phyloP scores from a whole-genome alignment of 1,140 invertebrate genomes.

The Sinella curviseta region DNA sequence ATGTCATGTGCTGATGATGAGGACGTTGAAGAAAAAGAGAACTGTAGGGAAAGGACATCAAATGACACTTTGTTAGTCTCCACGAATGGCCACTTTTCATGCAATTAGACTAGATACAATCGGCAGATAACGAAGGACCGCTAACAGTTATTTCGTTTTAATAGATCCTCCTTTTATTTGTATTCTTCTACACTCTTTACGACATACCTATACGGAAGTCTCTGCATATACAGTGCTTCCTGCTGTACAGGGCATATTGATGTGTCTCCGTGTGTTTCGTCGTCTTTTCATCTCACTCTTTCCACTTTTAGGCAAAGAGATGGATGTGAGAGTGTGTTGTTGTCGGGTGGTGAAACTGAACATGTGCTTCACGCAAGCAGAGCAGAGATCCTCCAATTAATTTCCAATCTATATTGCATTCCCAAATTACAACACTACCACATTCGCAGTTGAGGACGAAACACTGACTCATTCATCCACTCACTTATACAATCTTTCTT shows the following conservation, averaged over 20 bases:
- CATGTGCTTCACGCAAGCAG: constrained; percentile 25
- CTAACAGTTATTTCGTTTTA: constrained; percentile 8
- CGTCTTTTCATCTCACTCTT: background rate
- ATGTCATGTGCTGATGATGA: too few species aligned
- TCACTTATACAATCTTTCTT: background rate
- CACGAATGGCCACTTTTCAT: constrained; percentile 13
- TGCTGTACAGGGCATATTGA: too few species aligned
- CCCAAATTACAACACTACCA: constrained; percentile 19
- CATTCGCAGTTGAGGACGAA: background rate
- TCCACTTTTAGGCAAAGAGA: too few species aligned
- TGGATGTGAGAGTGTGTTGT: background rate
- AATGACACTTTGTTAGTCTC: constrained; percentile 14
- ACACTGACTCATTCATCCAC: background rate
- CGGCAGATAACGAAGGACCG: background rate
- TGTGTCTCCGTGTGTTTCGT: background rate
- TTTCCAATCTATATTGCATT: constrained; percentile 26
- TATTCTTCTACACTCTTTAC: too few species aligned
- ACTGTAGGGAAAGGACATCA: constrained; percentile 11
- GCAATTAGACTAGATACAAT: constrained; percentile 10
- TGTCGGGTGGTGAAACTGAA: background rate
- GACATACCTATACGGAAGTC: too few species aligned
- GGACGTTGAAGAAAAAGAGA: too few species aligned
- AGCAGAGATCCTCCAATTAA: constrained; percentile 24
- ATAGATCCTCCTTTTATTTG: background rate
- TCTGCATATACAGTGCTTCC: too few species aligned